Base-by-base conservation (phyloP, 37 sponge, comb jelly and placozoan species). In the Sycon ciliatum region DNA sequence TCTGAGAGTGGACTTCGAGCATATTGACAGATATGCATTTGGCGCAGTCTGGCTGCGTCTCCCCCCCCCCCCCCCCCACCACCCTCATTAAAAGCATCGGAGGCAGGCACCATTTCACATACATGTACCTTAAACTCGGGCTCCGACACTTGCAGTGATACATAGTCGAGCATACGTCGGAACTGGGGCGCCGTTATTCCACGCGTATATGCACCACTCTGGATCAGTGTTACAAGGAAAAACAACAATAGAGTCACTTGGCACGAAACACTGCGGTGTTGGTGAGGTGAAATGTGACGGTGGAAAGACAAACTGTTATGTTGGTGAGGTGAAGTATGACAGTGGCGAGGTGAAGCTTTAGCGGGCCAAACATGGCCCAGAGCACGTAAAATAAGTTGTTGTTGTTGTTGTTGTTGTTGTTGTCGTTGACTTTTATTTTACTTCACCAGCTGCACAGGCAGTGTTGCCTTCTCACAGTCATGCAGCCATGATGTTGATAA, bases 141-240 rank as follows among this genome's bases (percentile, higher is more conserved):
- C 57, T 77, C 67, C 2, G 84, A 38, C 32, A 93, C 56, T 28
- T 74, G 68, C n/a, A 93, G 76, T n/a, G 78, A 77, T 4, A 83
- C 39, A 53, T 85, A 88, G 67, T 83, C 77, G 56, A 93, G 68
- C 24, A 88, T 38, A 32, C 89, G 53, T 39, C 76, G 73, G 74
- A 93, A 93, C 79, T 93, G 94, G 0, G 83, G 74, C 64, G 78
- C 85, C 29, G 94, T 93, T 9, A 93, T 86, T 34, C 89, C 88
- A 1, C 89, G 73, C 23, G 87, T 93, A 75, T 75, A 88, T 6
- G 86, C 86, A 34, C 84, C 84, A 16, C 84, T 80, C 91, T 90
- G 56, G n/a, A 69, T n/a, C n/a, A 30, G 36, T 20, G 38, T 20
- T 23, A 52, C 56, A 34, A 57, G n/a, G 18, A 2, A 55, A 65